A percentile compares a stretch with the other conserved stretches of the same genome.
Evolutionary conservation across 2,113 vertebrate genomes (phyloP).

Genomic region (Aegypius monachus): DNA sequence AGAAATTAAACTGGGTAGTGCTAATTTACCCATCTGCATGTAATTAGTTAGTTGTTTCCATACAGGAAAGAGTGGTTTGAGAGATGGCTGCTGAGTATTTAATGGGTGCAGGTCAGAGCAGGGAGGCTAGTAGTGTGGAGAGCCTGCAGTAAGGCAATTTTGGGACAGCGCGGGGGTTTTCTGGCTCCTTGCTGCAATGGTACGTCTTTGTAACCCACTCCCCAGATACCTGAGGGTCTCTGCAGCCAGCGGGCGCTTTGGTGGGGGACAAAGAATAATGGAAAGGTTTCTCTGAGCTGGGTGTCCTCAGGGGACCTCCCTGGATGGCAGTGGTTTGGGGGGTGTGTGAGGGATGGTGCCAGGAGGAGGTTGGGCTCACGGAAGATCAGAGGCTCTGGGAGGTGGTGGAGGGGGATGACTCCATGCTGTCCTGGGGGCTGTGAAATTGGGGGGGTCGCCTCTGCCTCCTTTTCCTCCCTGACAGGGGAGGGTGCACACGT

Average conservation of each 20-base stretch:
- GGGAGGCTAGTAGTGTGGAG: rapidly evolving
- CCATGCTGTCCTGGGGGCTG: not conserved
- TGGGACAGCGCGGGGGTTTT: rapidly evolving
- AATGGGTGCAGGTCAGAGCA: not conserved
- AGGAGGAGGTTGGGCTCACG: not conserved
- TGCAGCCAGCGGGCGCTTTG: not conserved
- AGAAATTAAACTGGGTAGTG: too few species aligned
- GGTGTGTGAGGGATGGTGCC: not conserved
- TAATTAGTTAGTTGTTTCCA: not conserved
- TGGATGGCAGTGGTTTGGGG: not conserved
- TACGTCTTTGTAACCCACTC: not conserved
- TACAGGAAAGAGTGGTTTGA: not conserved
- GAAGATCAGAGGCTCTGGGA: not conserved
- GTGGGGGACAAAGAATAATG: not conserved
- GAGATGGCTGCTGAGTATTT: not conserved
- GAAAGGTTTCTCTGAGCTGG: not conserved
- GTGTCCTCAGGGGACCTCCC: not conserved
- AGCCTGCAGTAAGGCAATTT: rapidly evolving
- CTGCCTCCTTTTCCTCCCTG: not conserved
- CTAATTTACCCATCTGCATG: not conserved
- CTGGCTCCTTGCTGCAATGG: not conserved
- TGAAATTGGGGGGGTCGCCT: not conserved
- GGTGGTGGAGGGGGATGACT: too few species aligned
- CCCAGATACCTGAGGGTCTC: not conserved
- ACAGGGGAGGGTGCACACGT: too few species aligned